Percentiles rank a stretch among this genome's conserved stretches.
Evolutionary conservation across 2,797 vertebrate genomes (phyloP).

Genomic region (Uromys caudimaculatus): DNA sequence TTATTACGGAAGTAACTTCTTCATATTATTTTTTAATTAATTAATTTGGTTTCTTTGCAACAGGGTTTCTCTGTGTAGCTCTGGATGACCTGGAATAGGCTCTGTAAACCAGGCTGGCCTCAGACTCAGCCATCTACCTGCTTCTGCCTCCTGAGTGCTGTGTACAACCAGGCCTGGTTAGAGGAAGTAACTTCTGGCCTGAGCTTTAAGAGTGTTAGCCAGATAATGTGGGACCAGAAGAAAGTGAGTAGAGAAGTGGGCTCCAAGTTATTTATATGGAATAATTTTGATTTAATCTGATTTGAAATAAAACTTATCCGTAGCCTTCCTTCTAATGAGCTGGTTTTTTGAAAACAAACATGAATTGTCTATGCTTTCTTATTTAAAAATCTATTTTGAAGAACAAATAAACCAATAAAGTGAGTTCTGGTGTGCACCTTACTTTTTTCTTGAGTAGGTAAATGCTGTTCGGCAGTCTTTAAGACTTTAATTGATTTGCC

Average conservation of each 20-base stretch:
- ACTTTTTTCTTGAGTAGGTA: background rate
- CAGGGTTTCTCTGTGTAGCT: background rate
- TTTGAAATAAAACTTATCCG: background rate
- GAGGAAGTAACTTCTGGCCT: background rate
- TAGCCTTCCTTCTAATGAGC: background rate
- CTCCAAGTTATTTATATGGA: background rate
- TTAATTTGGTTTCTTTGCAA: background rate
- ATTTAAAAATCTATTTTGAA: background rate
- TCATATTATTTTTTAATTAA: background rate
- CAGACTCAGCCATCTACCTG: background rate
- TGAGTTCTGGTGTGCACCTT: background rate
- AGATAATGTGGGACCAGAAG: background rate
- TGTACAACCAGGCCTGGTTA: background rate
- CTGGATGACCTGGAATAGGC: background rate
- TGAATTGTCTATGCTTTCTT: background rate
- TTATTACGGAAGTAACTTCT: background rate
- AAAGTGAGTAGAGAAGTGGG: background rate
- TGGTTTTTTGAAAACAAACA: background rate
- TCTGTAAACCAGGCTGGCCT: background rate
- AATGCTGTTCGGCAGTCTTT: background rate
- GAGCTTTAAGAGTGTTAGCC: background rate
- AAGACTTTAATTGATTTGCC: background rate
- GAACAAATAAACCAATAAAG: background rate
- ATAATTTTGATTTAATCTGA: background rate
- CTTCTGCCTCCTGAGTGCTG: background rate